Conservation (phyloP, 2,888 invertebrate genomes). For the Eilema sororculum region DNA sequence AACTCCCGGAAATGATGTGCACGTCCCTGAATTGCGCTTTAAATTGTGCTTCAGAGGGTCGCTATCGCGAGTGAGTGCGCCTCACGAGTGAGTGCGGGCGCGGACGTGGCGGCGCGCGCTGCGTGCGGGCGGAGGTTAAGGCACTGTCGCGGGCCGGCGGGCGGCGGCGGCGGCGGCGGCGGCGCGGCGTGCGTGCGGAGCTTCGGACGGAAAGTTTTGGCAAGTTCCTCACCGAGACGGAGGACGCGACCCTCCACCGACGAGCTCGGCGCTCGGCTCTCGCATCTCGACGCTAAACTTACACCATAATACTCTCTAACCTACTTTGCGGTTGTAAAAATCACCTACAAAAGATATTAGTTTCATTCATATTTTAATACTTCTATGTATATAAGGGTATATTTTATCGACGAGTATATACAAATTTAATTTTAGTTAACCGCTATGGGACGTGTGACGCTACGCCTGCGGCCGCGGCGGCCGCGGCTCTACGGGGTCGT, state of each 20-base stretch:
- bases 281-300: conserved; percentile 81
- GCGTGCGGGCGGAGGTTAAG: conserved; percentile 11
- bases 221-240: conserved; percentile 80
- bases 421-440: conserved; percentile 70
- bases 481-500: conserved; percentile 82
- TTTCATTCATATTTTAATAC: conserved; percentile 85
- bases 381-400: conserved; percentile 86
- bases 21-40: neutral
- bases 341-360: conserved; percentile 88
- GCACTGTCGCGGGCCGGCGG: conserved; percentile 19
- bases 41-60: neutral
- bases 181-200: conserved; percentile 69
- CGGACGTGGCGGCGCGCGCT: neutral
- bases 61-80: neutral
- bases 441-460: conserved; percentile 82
- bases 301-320: conserved; percentile 80
- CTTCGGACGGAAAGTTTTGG: conserved; percentile 85
- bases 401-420: conserved; percentile 84
- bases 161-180: conserved; percentile 32
- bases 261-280: conserved; percentile 76
- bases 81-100: neutral
- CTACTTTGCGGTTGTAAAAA: conserved; percentile 87
- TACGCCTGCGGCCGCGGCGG: conserved; percentile 72
- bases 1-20: neutral
- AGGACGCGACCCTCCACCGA: conserved; percentile 67